phyloP scores from a whole-genome alignment of 1,140 invertebrate genomes.

The Xylocopa sonorina region DNA sequence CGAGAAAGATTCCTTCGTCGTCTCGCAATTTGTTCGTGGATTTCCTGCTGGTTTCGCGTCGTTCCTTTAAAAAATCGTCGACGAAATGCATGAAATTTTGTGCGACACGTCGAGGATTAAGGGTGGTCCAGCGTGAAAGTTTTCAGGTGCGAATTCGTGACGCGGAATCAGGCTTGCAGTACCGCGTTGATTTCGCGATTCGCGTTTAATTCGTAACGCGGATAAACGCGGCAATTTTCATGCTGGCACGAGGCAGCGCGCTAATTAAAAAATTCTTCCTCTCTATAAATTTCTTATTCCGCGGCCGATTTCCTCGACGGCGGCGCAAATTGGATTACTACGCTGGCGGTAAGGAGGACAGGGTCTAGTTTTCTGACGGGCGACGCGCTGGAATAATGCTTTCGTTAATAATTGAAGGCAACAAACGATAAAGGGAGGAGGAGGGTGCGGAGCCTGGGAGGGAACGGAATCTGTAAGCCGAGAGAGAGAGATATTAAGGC shows the following conservation, averaged over 20 bases:
- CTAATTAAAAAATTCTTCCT: constrained; percentile 42
- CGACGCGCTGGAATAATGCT: constrained; percentile 26
- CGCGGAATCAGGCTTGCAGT: no score
- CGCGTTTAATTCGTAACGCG: not conserved
- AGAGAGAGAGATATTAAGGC: not conserved
- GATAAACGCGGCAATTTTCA: not conserved
- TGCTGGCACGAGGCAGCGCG: constrained; percentile 7
- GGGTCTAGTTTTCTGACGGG: constrained; percentile 5
- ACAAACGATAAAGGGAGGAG: constrained; percentile 16
- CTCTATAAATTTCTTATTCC: constrained; percentile 42
- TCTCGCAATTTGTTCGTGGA: no score
- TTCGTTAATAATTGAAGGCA: constrained; percentile 41
- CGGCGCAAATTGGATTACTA: constrained; percentile 41
- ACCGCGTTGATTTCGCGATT: no score
- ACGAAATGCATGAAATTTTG: no score
- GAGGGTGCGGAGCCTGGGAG: not conserved
- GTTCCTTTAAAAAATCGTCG: no score
- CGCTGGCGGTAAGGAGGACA: not conserved
- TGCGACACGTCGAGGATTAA: no score
- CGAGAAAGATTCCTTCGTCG: constrained; percentile 8
- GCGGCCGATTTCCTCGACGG: constrained; percentile 6
- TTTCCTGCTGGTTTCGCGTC: no score
- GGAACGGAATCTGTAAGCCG: constrained; percentile 8
- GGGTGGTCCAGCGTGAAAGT: no score
- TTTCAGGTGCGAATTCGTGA: no score